These are phyloP conservation scores for Arctia plantaginis DNA, from an alignment of 2,888 invertebrate species.

Conservation along the genomic window DNA sequence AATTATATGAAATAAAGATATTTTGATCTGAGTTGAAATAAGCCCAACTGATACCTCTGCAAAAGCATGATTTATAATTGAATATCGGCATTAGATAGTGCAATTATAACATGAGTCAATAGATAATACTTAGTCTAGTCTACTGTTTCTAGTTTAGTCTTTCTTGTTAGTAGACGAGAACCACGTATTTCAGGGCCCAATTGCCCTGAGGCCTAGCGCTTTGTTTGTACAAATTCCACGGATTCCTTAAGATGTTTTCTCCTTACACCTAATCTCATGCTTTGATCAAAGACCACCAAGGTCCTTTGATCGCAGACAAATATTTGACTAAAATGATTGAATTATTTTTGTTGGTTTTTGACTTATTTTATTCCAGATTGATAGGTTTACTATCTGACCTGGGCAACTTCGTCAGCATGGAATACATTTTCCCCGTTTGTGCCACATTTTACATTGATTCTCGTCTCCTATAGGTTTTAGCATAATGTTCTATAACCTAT, in stretches of 20 bases:
- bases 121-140: neutral
- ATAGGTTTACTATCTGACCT: neutral
- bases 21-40: no score
- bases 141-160: no score
- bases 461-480: neutral
- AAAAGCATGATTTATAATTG: no score
- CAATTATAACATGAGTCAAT: no score
- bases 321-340: slow-evolving; percentile 28
- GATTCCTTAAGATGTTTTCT: slow-evolving; percentile 38
- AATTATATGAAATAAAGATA: no score
- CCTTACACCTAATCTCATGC: slow-evolving; percentile 35
- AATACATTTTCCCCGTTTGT: neutral
- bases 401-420: no score
- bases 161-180: neutral
- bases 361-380: neutral
- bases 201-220: slow-evolving; percentile 13
- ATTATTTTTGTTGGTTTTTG: neutral
- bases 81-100: no score
- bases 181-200: slow-evolving; percentile 22
- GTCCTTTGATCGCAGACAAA: slow-evolving; percentile 37
- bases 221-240: slow-evolving; percentile 43
- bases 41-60: no score
- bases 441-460: neutral
- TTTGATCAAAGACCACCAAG: slow-evolving; percentile 35
- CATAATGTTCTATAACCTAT: no score